phyloP scores from a whole-genome alignment of 2,888 invertebrate genomes.

The Morinoia aosen region DNA sequence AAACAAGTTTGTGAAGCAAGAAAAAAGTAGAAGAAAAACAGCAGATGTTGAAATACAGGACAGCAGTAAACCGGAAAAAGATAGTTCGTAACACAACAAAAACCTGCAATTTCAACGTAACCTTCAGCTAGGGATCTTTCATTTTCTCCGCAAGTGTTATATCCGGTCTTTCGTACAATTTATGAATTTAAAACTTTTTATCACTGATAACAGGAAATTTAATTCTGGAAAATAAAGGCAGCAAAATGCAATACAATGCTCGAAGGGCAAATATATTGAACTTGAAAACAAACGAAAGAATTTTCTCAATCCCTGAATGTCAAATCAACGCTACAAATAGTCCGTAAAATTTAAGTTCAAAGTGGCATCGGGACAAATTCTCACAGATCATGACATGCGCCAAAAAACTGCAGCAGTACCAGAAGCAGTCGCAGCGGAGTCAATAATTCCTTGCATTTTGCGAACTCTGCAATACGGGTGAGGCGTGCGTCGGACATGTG shows the following conservation, averaged over 20 bases:
- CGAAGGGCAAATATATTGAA: background rate
- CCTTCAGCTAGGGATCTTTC: too few relatives aligned
- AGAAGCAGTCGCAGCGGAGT: background rate
- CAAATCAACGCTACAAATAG: background rate
- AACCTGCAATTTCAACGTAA: too few relatives aligned
- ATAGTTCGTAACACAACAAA: too few relatives aligned
- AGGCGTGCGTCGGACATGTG: background rate
- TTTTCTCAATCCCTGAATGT: background rate
- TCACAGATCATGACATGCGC: background rate
- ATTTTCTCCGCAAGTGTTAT: too few relatives aligned
- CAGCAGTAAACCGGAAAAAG: too few relatives aligned
- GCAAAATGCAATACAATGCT: background rate
- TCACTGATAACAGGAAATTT: too few relatives aligned
- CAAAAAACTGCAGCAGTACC: background rate
- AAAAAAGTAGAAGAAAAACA: too few relatives aligned
- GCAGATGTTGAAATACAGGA: too few relatives aligned
- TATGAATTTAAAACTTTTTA: too few relatives aligned
- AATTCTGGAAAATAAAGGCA: background rate
- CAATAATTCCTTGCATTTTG: background rate
- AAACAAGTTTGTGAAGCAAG: too few relatives aligned
- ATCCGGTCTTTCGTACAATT: too few relatives aligned
- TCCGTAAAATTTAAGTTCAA: background rate
- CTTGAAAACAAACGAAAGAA: background rate
- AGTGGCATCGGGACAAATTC: background rate
- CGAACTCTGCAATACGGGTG: background rate